Percentiles rank a stretch among this genome's conserved stretches.
Evolutionary conservation across 2,888 invertebrate species (phyloP).

Genomic region (Drosophila gaucha): DNA sequence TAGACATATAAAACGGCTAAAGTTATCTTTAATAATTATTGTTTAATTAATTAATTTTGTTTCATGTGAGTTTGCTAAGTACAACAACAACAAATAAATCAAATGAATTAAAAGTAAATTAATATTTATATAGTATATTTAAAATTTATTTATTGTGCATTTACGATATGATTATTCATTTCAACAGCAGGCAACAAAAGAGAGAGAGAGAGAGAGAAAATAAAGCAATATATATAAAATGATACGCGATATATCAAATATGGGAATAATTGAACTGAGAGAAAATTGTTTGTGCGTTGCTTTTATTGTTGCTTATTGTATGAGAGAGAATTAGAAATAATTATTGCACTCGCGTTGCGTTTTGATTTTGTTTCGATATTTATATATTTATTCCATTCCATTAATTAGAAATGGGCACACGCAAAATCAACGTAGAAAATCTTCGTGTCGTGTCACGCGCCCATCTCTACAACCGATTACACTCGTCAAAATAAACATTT

Average conservation of each 20-base stretch:
- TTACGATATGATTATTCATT: constrained; percentile 70
- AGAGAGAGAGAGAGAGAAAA: constrained; percentile 13
- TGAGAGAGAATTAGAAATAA: constrained; percentile 57
- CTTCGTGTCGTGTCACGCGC: background rate
- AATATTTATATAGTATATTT: constrained; percentile 9
- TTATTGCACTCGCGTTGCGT: constrained; percentile 74
- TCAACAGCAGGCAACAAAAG: constrained; percentile 35
- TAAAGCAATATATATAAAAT: constrained; percentile 26
- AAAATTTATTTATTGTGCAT: constrained; percentile 52
- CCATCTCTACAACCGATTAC: constrained; percentile 11
- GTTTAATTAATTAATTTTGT: constrained; percentile 16
- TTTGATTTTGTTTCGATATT: constrained; percentile 54
- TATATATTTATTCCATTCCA: background rate
- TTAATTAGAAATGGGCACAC: constrained; percentile 12
- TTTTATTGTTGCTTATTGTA: constrained; percentile 35
- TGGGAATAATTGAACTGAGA: constrained; percentile 2
- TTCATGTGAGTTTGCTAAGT: constrained; percentile 48
- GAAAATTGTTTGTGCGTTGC: constrained; percentile 18
- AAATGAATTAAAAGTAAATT: constrained; percentile 24
- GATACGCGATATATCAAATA: constrained; percentile 49
- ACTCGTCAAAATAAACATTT: constrained; percentile 8
- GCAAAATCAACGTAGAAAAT: background rate
- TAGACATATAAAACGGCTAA: constrained; percentile 22
- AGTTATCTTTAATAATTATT: constrained; percentile 18
- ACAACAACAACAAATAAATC: constrained; percentile 58